These are phyloP conservation scores for Solenopsis fugax DNA, from an alignment of 1,140 invertebrate species.

Conservation along the genomic window DNA sequence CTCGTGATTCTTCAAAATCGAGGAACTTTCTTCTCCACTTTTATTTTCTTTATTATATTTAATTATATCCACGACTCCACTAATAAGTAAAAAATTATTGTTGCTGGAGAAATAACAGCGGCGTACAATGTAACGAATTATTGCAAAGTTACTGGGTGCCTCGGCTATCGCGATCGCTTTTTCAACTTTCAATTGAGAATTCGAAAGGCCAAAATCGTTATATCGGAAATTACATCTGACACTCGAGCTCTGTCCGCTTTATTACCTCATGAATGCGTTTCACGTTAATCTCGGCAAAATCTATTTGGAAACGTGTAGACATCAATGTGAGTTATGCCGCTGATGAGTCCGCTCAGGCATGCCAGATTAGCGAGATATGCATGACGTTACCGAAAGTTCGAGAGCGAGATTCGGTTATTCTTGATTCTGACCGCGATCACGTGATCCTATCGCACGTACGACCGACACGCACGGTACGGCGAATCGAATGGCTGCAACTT, in stretches of 20 bases:
- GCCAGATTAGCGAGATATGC: constrained; percentile 1
- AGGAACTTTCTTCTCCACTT: background rate
- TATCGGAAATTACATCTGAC: background rate
- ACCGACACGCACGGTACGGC: constrained; percentile 11
- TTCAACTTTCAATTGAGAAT: background rate
- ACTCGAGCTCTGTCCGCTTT: constrained; percentile 8
- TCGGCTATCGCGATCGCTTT: background rate
- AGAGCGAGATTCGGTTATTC: constrained; percentile 28
- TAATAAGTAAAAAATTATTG: background rate
- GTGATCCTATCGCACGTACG: background rate
- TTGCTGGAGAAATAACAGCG: background rate
- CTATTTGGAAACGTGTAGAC: constrained; percentile 13
- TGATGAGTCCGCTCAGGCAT: background rate
- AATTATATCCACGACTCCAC: background rate
- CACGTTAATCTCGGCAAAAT: constrained; percentile 29
- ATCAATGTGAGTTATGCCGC: constrained; percentile 7
- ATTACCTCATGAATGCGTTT: constrained; percentile 15
- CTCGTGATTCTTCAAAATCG: background rate
- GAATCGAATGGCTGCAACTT: constrained; percentile 7
- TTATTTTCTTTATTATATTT: background rate
- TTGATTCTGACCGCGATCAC: constrained; percentile 20
- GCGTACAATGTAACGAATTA: background rate
- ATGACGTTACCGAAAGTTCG: constrained; percentile 17
- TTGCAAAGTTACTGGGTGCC: background rate
- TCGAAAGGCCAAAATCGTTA: background rate